Evolutionary conservation across 2,888 invertebrate species (phyloP).

Genomic region (Plagiodera versicolora): DNA sequence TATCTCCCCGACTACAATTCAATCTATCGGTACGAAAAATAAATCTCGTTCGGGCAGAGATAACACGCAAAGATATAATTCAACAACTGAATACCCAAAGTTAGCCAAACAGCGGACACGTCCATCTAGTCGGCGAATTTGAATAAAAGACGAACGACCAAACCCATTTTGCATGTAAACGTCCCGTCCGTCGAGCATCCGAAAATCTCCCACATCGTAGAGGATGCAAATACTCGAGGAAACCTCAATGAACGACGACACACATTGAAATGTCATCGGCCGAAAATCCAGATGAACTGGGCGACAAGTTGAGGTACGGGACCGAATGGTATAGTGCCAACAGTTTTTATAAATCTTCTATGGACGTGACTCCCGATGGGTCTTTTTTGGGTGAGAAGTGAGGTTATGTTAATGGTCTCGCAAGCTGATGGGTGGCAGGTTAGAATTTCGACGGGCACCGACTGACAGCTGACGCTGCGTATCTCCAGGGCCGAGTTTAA

Average conservation of each 20-base stretch:
- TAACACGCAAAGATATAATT: slow-evolving; percentile 47
- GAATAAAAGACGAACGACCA: slow-evolving; percentile 49
- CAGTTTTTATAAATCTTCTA: not conserved
- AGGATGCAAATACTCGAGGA: slow-evolving; percentile 42
- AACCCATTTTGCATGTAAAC: slow-evolving; percentile 46
- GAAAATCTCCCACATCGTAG: slow-evolving; percentile 50
- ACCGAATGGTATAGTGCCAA: not conserved
- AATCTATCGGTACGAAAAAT: slow-evolving; percentile 48
- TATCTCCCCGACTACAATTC: slow-evolving; percentile 50
- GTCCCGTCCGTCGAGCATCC: slow-evolving; percentile 38
- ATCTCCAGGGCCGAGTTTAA: no score
- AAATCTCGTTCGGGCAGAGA: slow-evolving; percentile 49
- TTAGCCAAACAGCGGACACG: slow-evolving; percentile 48
- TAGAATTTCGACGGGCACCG: no score
- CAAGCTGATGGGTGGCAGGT: not conserved
- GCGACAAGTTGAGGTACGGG: slow-evolving; percentile 48
- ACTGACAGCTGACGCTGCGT: no score
- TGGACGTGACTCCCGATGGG: not conserved
- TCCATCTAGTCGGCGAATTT: slow-evolving; percentile 49
- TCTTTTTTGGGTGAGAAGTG: not conserved
- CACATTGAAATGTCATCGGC: slow-evolving; percentile 45
- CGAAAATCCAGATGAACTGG: slow-evolving; percentile 32
- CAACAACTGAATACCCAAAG: slow-evolving; percentile 47
- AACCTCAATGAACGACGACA: slow-evolving; percentile 37
- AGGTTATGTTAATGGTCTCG: not conserved